Evolutionary conservation across 2,797 vertebrate genomes (phyloP), one percentile per base, ranked within the genome.

Genomic region (Lerista edwardsae): DNA sequence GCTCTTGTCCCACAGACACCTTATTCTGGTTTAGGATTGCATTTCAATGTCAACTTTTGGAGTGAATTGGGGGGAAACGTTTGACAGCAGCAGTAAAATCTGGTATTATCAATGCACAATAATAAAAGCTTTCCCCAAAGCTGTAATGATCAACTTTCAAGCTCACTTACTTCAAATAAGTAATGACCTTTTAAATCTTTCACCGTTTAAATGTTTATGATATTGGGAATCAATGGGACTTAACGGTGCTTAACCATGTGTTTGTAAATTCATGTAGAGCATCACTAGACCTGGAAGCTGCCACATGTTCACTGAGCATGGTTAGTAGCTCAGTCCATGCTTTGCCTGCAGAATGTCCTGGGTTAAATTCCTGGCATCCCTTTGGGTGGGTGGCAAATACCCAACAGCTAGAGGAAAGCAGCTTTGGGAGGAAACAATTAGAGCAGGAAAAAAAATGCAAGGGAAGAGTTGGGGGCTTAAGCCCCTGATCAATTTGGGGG

Each of bases 181-280:
- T 80, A 85, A 85, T 85, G 62, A 75, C 47, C 23, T 75, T 68
- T 75, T 65, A 61, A 75, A 85, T 36, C 62, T 73, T 80, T 80
- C 71, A 80, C 5, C 19, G 47, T 68, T 19, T 68, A 80, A 85
- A 67, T 44, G 62, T 44, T 80, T 75, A 75, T 59, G 62, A 75
- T 36, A 69, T 59, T 80, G 78, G 47, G 79, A 80, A 85, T 80
- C 78, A 80, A 80, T 80, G 78, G 64, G 62, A 85, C 65, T 81
- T 68, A 85, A 67, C 31, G 51, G 64, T 68, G 62, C 62, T 80
- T 75, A 65, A 44, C 51, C 41, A 25, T 31, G 36, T n/a, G 4
- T 39, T 68, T 85, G 31, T 55, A 83, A 75, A 31, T 47, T 47
- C 77, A 79, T 17, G 59, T 23, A 14, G n/a, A 85, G 64, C 71